A percentile compares a stretch with the other conserved stretches of the same genome.
Conservation (phyloP, 2,797 vertebrate species). For the Tokudaia muenninki region DNA sequence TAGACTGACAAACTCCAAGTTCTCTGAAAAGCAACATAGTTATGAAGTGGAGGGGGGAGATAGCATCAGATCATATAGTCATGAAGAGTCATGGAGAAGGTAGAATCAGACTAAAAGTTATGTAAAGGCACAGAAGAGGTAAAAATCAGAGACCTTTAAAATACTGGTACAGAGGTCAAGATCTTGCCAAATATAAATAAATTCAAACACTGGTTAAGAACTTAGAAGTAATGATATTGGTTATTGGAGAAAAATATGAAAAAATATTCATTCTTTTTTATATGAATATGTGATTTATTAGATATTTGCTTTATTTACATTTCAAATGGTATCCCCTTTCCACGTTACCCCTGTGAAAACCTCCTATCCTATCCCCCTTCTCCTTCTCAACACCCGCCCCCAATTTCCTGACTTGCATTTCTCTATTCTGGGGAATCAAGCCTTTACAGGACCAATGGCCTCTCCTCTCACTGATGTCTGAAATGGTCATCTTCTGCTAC, state of each 20-base stretch:
- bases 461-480: too few species aligned
- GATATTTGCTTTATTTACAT: too few species aligned
- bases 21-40: neutral
- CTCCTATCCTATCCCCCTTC: too few species aligned
- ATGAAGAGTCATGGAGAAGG: neutral
- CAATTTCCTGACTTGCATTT: too few species aligned
- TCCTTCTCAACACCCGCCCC: too few species aligned
- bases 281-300: too few species aligned
- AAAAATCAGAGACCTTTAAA: neutral
- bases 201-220: slow-evolving; percentile 1
- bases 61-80: neutral
- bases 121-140: neutral
- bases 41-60: neutral
- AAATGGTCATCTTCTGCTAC: too few species aligned
- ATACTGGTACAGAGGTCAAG: neutral
- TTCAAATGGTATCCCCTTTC: too few species aligned
- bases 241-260: neutral
- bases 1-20: neutral
- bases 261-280: neutral
- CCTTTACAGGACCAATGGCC: too few species aligned
- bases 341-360: too few species aligned
- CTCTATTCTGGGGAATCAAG: too few species aligned
- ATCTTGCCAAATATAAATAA: neutral
- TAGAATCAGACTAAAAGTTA: neutral
- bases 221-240: neutral